These are phyloP conservation scores for Drosophila teissieri DNA, from an alignment of 1,140 invertebrate species.

Conservation along the genomic window DNA sequence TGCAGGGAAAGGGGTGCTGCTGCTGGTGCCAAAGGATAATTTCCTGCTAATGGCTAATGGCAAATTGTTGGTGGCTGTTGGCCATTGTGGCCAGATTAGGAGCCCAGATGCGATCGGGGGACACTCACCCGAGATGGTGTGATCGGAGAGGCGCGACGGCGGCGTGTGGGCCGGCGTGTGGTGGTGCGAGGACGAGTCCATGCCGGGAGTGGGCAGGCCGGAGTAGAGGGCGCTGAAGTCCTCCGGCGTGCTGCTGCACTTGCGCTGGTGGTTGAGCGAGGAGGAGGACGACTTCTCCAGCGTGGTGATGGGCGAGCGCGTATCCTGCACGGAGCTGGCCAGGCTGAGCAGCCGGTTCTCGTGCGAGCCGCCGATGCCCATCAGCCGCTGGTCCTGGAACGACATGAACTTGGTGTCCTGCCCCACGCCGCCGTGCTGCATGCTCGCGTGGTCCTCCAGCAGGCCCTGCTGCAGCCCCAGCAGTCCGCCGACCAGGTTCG, in stretches of 20 bases:
- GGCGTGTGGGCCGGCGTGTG: conserved; percentile 88
- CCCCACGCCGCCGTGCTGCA: conserved; percentile 77
- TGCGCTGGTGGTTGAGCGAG: conserved; percentile 86
- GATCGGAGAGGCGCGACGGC: conserved; percentile 85
- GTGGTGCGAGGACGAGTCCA: conserved; percentile 85
- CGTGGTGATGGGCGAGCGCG: conserved; percentile 83
- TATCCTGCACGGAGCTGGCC: conserved; percentile 80
- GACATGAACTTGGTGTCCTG: conserved; percentile 85
- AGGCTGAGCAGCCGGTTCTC: conserved; percentile 84
- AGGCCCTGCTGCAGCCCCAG: conserved; percentile 90
- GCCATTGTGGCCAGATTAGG: conserved; percentile 38
- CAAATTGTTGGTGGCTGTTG: conserved; percentile 7
- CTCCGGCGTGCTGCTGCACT: conserved; percentile 92
- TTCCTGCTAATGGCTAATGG: conserved; percentile 30
- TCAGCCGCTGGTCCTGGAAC: conserved; percentile 86
- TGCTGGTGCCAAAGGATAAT: conserved; percentile 43
- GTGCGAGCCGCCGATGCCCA: conserved; percentile 83
- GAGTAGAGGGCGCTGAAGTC: conserved; percentile 92
- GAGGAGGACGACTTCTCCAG: conserved; percentile 85
- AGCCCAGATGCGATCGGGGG: background rate
- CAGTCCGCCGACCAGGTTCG: conserved; percentile 91
- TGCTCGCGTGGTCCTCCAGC: conserved; percentile 89
- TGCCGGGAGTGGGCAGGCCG: conserved; percentile 85
- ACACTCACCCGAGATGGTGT: conserved; percentile 82
- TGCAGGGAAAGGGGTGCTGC: background rate